These are phyloP conservation scores for Anthoptus insignis DNA, from an alignment of 2,888 invertebrate genomes.

Conservation along the genomic window DNA sequence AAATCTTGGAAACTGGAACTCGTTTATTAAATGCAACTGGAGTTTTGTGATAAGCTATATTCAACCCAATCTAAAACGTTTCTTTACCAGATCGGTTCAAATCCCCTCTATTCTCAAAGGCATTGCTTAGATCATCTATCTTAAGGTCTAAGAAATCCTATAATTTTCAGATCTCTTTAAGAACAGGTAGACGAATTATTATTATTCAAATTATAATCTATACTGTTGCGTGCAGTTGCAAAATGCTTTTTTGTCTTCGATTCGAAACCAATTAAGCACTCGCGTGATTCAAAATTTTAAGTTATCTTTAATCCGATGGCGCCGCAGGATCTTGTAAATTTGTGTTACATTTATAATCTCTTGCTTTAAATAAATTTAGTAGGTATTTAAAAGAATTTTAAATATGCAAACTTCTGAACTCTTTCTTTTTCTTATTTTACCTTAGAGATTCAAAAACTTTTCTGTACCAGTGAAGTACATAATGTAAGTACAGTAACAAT, in stretches of 20 bases:
- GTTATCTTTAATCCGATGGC: constrained; percentile 40
- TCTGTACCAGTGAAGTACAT: neutral
- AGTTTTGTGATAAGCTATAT: no score
- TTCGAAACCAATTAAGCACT: constrained; percentile 73
- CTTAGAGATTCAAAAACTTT: no score
- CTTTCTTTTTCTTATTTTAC: no score
- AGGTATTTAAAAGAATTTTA: neutral
- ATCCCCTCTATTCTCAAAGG: neutral
- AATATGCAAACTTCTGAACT: neutral
- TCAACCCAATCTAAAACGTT: no score
- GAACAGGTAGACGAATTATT: constrained; percentile 77
- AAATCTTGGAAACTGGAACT: constrained; percentile 6
- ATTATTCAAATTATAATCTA: constrained; percentile 75
- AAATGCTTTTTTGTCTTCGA: constrained; percentile 77
- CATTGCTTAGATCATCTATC: constrained; percentile 1
- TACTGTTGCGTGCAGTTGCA: constrained; percentile 74
- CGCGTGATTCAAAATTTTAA: constrained; percentile 75
- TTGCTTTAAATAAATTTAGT: neutral
- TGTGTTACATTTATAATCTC: constrained; percentile 8
- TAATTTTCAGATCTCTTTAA: constrained; percentile 64
- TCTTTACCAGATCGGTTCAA: no score
- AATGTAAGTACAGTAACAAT: constrained; percentile 48
- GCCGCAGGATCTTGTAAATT: constrained; percentile 13
- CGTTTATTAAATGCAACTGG: constrained; percentile 6
- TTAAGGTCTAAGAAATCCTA: constrained; percentile 59